Base-by-base conservation (phyloP, 2,113 vertebrate genomes). In the Salminus brasiliensis region DNA sequence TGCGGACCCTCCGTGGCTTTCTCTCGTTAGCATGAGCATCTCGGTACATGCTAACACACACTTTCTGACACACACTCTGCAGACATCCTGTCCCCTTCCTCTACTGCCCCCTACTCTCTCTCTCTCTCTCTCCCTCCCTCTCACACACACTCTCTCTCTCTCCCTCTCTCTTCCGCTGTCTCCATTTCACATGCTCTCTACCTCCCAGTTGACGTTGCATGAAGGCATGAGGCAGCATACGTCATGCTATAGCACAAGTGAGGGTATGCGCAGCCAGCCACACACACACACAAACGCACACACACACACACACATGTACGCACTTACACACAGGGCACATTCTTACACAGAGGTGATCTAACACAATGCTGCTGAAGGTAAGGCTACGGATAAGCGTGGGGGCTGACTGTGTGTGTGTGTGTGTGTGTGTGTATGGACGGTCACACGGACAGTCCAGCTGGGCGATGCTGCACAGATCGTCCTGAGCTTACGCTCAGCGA, bases 21-120 rank as follows among this genome's bases (percentile, higher is more conserved):
- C 73, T 55, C 79, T 63, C 10, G 49, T 82, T 68, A 80, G 66
- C 10, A 30, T 85, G 60, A 86, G 84, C 82, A 77, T 81, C 60
- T 62, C 72, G 80, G 32, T 36, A 34, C 70, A 62, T 43, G 68
- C 83, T 66, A 67, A 29, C 18, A 47, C 41, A 62, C 55, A 36
- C 74, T 36, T 52, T 68, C 30, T 7, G 6, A 34, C 23, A 21
- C 41, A 70, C 66, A 55, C 45, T 27, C 57, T 63, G 32, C 6
- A 36, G 11, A 30, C 12, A 36, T 45, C 32, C 71, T 18, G 52
- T n/a, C 30, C 53, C 32, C 60, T 16, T 29, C 66, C 65, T 41
- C 27, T 41, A 39, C 36, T 43, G 34, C 32, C 39, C 72, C 49
- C 62, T 57, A 32, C 49, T 65, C 59, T 67, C n/a, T 21, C 72